These are phyloP conservation scores for Excalfactoria chinensis DNA, from an alignment of 2,113 vertebrate species.

Conservation along the genomic window DNA sequence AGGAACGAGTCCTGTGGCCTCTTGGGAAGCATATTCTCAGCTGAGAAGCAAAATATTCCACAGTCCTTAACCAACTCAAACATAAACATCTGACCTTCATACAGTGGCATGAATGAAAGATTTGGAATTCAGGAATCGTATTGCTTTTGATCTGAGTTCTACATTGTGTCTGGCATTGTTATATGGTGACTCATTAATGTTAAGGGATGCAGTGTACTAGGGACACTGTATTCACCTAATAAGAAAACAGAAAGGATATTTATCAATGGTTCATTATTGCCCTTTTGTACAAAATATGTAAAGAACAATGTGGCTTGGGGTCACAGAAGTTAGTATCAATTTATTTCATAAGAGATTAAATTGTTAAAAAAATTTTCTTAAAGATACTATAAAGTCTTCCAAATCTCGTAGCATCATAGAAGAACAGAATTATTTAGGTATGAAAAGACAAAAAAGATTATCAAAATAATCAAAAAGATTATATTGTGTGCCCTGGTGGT, in stretches of 20 bases:
- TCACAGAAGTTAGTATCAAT: neutral
- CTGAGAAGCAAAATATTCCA: constrained; percentile 70
- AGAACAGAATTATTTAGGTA: neutral
- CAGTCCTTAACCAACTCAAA: neutral
- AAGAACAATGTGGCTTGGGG: neutral
- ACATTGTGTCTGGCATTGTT: neutral
- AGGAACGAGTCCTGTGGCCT: constrained; percentile 18
- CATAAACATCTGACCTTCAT: constrained; percentile 51
- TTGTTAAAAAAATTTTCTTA: neutral
- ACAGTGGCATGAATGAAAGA: constrained; percentile 66
- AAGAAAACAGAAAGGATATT: neutral
- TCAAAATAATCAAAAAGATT: too few species aligned
- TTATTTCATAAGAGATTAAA: neutral
- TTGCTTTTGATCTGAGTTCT: neutral
- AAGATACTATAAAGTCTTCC: neutral
- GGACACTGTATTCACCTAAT: neutral
- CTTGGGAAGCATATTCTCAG: constrained; percentile 69
- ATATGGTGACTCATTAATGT: neutral
- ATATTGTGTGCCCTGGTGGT: too few species aligned
- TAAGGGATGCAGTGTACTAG: neutral
- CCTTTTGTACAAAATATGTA: neutral
- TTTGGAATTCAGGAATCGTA: constrained; percentile 29
- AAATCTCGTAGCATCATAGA: neutral
- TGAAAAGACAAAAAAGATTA: neutral
- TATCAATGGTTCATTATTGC: neutral